Evolutionary conservation across 2,113 vertebrate genomes (phyloP).

Genomic region (Callionymus lyra): DNA sequence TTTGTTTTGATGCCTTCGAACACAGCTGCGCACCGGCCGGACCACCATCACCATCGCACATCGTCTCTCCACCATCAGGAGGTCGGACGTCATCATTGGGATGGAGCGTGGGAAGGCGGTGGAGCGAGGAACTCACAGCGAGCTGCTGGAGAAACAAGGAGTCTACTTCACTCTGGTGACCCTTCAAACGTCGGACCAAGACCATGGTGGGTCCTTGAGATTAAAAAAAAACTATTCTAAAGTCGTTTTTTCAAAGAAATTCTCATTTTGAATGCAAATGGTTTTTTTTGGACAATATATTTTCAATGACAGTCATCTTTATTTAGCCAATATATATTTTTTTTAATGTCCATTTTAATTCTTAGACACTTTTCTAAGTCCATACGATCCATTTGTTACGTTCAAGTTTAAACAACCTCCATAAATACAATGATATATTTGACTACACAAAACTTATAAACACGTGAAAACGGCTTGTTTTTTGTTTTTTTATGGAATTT

Average conservation of each 20-base stretch:
- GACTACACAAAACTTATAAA: too few relatives aligned
- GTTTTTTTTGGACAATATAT: too few relatives aligned
- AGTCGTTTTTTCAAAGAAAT: too few relatives aligned
- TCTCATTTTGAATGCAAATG: too few relatives aligned
- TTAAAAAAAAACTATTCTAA: neutral
- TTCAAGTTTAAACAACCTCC: too few relatives aligned
- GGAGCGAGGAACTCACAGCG: conserved; percentile 64
- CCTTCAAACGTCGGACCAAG: conserved; percentile 48
- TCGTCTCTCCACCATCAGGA: conserved; percentile 69
- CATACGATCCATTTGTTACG: too few relatives aligned
- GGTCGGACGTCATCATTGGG: conserved; percentile 68
- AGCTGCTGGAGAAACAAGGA: conserved; percentile 61
- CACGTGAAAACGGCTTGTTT: too few relatives aligned
- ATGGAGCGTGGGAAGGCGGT: conserved; percentile 67
- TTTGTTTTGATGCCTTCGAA: neutral
- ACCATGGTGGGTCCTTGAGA: conserved; percentile 21
- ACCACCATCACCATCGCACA: conserved; percentile 72
- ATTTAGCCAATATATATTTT: too few relatives aligned
- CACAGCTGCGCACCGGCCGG: conserved; percentile 62
- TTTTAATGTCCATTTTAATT: too few relatives aligned
- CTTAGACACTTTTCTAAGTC: too few relatives aligned
- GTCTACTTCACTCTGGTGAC: conserved; percentile 73
- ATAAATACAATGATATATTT: too few relatives aligned
- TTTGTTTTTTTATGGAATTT: neutral
- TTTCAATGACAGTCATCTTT: too few relatives aligned